Conservation (phyloP, 2,888 invertebrate species). For the Stenolophus ochropezus region DNA sequence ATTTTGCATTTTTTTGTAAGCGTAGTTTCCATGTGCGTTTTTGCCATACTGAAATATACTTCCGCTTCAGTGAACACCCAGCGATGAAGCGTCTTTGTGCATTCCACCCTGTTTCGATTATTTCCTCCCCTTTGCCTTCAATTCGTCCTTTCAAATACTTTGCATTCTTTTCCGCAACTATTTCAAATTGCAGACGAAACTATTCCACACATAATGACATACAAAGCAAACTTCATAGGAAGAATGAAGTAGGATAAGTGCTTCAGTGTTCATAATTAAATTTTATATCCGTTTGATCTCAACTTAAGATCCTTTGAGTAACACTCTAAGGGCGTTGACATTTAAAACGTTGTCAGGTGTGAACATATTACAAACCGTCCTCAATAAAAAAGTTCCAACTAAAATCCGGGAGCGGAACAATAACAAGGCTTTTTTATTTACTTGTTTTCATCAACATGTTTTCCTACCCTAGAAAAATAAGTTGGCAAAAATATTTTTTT, state of each 20-base stretch:
- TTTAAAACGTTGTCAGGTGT: too few species aligned
- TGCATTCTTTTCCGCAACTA: constrained; percentile 12
- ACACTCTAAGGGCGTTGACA: not conserved
- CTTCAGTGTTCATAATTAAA: constrained; percentile 22
- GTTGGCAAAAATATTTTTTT: constrained; percentile 19
- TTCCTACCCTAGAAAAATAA: not conserved
- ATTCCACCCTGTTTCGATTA: constrained; percentile 8
- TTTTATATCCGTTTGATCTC: constrained; percentile 34
- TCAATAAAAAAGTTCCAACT: not conserved
- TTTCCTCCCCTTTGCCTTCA: not conserved
- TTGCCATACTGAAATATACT: too few species aligned
- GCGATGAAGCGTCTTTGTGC: too few species aligned
- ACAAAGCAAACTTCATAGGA: not conserved
- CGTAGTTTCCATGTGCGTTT: too few species aligned
- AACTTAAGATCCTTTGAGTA: constrained; percentile 1
- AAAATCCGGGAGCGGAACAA: constrained; percentile 6
- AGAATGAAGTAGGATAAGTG: not conserved
- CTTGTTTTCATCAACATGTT: constrained; percentile 39
- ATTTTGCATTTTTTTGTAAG: too few species aligned
- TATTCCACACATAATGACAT: not conserved
- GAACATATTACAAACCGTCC: not conserved
- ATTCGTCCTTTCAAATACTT: constrained; percentile 18
- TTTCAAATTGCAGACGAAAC: not conserved
- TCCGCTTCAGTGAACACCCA: too few species aligned
- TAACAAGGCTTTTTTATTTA: constrained; percentile 28